These are phyloP conservation scores for Scaptomyza graminum DNA, from an alignment of 1,140 invertebrate species.

Conservation along the genomic window DNA sequence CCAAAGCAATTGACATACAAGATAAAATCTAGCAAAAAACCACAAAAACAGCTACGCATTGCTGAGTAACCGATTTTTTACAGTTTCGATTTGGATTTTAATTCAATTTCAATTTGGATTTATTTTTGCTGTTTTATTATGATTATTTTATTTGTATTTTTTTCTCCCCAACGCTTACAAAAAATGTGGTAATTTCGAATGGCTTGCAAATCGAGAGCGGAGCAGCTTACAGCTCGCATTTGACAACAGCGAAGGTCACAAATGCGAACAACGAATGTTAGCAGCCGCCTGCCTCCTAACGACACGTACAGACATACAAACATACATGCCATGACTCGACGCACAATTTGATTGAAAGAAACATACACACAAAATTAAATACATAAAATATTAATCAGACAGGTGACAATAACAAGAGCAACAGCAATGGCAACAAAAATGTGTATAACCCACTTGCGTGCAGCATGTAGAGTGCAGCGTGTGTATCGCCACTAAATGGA, in stretches of 20 bases:
- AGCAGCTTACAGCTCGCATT: conserved; percentile 43
- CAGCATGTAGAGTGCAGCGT: conserved; percentile 36
- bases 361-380: conserved; percentile 19
- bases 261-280: conserved; percentile 18
- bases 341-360: conserved; percentile 64
- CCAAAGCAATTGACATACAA: conserved; percentile 17
- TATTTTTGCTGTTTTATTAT: conserved; percentile 12
- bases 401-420: conserved; percentile 76
- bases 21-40: conserved; percentile 12
- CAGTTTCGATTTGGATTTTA: conserved; percentile 56
- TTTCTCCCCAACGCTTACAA: conserved; percentile 13
- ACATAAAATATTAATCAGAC: conserved; percentile 70
- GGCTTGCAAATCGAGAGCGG: conserved; percentile 72
- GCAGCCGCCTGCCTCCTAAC: conserved; percentile 26
- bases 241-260: conserved; percentile 58
- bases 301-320: background rate
- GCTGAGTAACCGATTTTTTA: conserved; percentile 71
- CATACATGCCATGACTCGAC: conserved; percentile 49
- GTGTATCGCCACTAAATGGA: conserved; percentile 58
- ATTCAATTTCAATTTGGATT: conserved; percentile 65
- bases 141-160: background rate
- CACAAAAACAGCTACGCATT: conserved; percentile 56
- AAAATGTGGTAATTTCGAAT: conserved; percentile 54
- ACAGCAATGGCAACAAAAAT: conserved; percentile 26
- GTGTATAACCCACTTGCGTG: conserved; percentile 28